These are phyloP conservation scores for Hyalella azteca DNA, from an alignment of 2,888 invertebrate species.

Conservation along the genomic window DNA sequence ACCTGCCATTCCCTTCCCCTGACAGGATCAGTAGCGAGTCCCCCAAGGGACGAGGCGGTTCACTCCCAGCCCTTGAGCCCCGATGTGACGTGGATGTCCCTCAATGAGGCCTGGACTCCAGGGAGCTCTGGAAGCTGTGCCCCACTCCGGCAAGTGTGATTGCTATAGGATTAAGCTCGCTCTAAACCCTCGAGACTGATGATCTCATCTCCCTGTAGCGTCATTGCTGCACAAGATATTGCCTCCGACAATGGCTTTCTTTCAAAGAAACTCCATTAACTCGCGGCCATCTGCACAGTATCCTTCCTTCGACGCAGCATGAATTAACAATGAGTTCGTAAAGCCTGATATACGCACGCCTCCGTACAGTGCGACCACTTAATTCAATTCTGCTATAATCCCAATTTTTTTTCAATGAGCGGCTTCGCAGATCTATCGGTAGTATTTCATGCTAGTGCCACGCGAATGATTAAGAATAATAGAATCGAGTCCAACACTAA, in stretches of 20 bases:
- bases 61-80: too few species aligned
- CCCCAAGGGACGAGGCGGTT: background rate
- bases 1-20: too few species aligned
- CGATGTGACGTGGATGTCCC: too few species aligned
- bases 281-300: conserved; percentile 28
- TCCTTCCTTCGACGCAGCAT: background rate
- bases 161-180: conserved; percentile 34
- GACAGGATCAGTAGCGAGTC: background rate
- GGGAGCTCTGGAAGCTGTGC: conserved; percentile 21
- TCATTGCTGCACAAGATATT: conserved; percentile 28
- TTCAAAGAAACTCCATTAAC: conserved; percentile 27
- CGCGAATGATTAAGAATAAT: too few species aligned
- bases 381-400: too few species aligned
- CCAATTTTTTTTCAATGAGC: too few species aligned
- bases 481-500: too few species aligned
- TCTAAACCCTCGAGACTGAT: conserved; percentile 37
- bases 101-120: conserved; percentile 3
- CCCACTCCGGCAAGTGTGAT: conserved; percentile 36
- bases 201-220: conserved; percentile 33
- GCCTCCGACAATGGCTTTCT: conserved; percentile 23
- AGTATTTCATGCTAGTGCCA: too few species aligned
- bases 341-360: background rate
- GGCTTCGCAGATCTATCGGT: too few species aligned
- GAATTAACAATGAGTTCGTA: background rate
- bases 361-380: background rate